Conservation (phyloP, 2,888 invertebrate species). For the Sussaba pulchella region DNA sequence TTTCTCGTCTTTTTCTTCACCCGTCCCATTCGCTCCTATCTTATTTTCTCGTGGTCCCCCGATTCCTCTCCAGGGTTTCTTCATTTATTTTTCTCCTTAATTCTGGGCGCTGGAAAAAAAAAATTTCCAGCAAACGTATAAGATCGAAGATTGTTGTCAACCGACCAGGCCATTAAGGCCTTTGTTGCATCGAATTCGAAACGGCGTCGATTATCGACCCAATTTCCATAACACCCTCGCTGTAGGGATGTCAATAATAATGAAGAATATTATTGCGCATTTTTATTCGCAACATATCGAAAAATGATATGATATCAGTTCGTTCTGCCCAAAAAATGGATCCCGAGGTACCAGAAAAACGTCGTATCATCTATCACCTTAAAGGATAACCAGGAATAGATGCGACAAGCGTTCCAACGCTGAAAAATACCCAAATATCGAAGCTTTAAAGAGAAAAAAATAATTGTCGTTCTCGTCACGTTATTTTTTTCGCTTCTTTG, state of each 20-base stretch:
- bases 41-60: slow-evolving; percentile 56
- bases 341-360: neutral
- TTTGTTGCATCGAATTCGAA: slow-evolving; percentile 12
- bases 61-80: slow-evolving; percentile 67
- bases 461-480: slow-evolving; percentile 14
- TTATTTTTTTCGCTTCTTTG: neutral
- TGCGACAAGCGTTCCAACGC: no score
- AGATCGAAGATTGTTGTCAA: neutral
- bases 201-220: neutral
- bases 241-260: neutral
- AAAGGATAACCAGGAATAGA: no score
- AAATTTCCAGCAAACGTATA: slow-evolving; percentile 8
- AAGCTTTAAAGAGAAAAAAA: slow-evolving; percentile 2
- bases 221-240: neutral
- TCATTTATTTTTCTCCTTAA: slow-evolving; percentile 23
- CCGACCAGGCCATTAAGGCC: neutral
- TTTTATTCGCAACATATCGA: neutral
- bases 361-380: no score
- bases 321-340: no score
- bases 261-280: neutral
- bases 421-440: slow-evolving; percentile 16
- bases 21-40: slow-evolving; percentile 46
- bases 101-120: slow-evolving; percentile 25
- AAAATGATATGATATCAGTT: no score
- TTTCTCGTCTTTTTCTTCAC: slow-evolving; percentile 28